These are phyloP conservation scores for Bufotes viridis DNA, from an alignment of 2,797 vertebrate species.

Conservation along the genomic window DNA sequence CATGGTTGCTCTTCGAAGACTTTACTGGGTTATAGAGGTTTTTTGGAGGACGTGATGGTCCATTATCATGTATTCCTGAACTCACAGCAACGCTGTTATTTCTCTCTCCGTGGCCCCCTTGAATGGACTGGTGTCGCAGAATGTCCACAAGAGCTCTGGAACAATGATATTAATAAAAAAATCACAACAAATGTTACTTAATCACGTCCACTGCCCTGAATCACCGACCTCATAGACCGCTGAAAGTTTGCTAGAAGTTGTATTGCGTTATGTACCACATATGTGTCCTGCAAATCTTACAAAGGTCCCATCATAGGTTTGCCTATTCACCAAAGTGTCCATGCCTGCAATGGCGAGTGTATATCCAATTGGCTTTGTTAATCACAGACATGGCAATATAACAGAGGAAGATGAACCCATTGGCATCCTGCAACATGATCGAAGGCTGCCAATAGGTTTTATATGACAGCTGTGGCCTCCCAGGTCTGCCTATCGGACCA, in stretches of 20 bases:
- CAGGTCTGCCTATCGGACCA: too few species aligned
- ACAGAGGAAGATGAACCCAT: too few species aligned
- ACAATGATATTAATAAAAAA: constrained; percentile 10
- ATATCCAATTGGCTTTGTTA: too few species aligned
- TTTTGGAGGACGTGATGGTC: constrained; percentile 86
- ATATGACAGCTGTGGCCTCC: too few species aligned
- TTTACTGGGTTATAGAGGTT: constrained; percentile 85
- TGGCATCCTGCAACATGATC: too few species aligned
- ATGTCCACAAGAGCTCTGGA: constrained; percentile 90
- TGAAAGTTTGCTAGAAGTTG: not conserved
- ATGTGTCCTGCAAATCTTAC: too few species aligned
- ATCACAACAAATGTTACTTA: not conserved
- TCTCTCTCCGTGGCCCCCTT: constrained; percentile 84
- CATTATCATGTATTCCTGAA: constrained; percentile 81
- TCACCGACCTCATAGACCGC: not conserved
- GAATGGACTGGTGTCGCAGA: constrained; percentile 88
- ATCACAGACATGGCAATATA: too few species aligned
- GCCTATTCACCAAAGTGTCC: too few species aligned
- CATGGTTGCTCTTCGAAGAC: constrained; percentile 85
- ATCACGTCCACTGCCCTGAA: not conserved
- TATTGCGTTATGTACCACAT: not conserved
- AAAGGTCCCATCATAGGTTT: too few species aligned
- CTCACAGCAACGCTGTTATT: constrained; percentile 88
- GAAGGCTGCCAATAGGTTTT: too few species aligned
- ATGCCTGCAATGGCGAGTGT: too few species aligned